phyloP scores from a whole-genome alignment of 2,113 vertebrate genomes.

The Cavia porcellus region DNA sequence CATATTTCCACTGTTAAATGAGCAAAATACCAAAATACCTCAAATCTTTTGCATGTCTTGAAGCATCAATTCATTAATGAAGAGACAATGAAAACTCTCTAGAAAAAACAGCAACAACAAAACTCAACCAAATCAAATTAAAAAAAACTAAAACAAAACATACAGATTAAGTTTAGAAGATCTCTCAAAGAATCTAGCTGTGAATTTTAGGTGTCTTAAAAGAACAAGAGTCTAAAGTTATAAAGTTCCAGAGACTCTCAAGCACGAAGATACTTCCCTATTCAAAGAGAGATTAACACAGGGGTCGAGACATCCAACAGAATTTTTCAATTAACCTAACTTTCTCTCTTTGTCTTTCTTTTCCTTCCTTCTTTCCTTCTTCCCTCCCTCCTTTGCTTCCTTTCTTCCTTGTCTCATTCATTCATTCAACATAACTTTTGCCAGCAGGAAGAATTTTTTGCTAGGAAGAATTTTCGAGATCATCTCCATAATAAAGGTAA shows the following conservation, averaged over 20 bases:
- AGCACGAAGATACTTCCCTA: neutral
- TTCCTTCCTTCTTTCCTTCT: neutral
- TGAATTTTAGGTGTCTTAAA: neutral
- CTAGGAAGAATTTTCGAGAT: neutral
- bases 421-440: neutral
- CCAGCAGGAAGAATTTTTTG: neutral
- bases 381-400: neutral
- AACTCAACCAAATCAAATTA: neutral
- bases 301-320: neutral
- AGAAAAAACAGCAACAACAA: neutral
- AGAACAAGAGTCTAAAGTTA: neutral
- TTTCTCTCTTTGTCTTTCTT: neutral
- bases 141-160: neutral
- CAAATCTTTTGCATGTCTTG: conserved; percentile 18
- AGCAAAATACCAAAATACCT: conserved; percentile 20
- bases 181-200: neutral
- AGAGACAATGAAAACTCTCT: conserved; percentile 42
- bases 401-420: neutral
- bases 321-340: neutral
- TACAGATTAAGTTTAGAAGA: neutral
- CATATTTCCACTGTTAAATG: neutral
- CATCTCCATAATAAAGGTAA: neutral
- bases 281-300: neutral
- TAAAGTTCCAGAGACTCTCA: neutral
- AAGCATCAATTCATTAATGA: conserved; percentile 23